Conservation (phyloP, 2,113 vertebrate species). For the Sclerurus mexicanus region DNA sequence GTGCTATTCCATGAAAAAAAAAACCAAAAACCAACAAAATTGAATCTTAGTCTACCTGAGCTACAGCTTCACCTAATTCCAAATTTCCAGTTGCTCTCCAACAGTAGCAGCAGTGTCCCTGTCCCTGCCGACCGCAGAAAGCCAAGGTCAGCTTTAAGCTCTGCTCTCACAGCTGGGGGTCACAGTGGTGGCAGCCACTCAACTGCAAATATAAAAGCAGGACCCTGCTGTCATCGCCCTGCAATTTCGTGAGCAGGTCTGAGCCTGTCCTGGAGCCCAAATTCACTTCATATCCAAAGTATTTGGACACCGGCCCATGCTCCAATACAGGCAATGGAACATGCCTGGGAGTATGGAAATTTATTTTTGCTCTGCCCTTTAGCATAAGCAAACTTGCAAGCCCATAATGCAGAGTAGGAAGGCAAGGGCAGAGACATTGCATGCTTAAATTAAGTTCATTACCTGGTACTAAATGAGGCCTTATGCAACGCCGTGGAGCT, state of each 20-base stretch:
- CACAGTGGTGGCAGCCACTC: background rate
- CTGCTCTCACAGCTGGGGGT: background rate
- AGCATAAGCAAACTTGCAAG: background rate
- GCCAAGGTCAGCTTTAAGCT: background rate
- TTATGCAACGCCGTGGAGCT: background rate
- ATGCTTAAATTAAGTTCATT: slow-evolving; percentile 7
- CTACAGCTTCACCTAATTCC: background rate
- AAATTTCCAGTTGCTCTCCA: background rate
- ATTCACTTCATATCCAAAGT: slow-evolving; percentile 43
- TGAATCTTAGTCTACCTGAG: background rate
- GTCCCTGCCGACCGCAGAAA: background rate
- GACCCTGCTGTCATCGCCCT: slow-evolving; percentile 9
- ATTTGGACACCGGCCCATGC: slow-evolving; percentile 22
- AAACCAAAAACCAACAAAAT: background rate
- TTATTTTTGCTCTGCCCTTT: slow-evolving; percentile 59
- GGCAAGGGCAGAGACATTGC: background rate
- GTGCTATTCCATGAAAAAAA: background rate
- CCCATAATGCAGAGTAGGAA: background rate
- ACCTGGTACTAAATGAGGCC: background rate
- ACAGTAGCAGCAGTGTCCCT: background rate
- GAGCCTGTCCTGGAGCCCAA: slow-evolving; percentile 28
- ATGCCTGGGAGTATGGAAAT: slow-evolving; percentile 42
- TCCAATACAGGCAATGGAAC: slow-evolving; percentile 26
- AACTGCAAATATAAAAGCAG: background rate
- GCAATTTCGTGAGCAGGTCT: slow-evolving; percentile 27